Evolutionary conservation across 2,888 invertebrate species (phyloP), one percentile per base, ranked within the genome.

Genomic region (Chydorus sphaericus): DNA sequence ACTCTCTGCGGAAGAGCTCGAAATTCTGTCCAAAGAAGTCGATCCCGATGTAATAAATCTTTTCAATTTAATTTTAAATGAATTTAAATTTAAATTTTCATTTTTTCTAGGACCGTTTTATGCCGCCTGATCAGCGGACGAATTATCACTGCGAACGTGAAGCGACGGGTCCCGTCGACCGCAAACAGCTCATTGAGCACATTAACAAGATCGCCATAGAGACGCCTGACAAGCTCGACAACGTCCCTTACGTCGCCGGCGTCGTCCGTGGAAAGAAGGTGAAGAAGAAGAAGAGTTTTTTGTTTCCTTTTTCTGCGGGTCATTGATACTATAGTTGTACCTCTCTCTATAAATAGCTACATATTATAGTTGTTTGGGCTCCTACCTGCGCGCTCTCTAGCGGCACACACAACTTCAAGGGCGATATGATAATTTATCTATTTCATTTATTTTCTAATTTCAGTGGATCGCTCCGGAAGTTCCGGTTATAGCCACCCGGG

Each of bases 151-250:
- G 97, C 68, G 83, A 83, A 63, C 99, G 98, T 74, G 80, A 81
- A 66, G 82, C 97, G 18, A 98, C 98, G 23, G 98, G 98, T 44
- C 94, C 96, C 16, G 77, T 94, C 65, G 86, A 94, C 74, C 81
- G 97, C 58, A 92, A 94, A 73, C 87, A 92, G 70, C 76, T 96
- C 55, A 87, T 96, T 67, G 90, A 93, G 69, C 93, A 91, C 73
- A 89, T 96, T 66, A 96, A 97, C 72, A 94, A 94, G 72, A 90
- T 94, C 70, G 97, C 97, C n/a, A 75, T 92, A 64, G 93, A 93
- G 73, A 93, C 97, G 57, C 94, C 96, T 52, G 98, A 99, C 74
- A 81, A 85, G 78, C 96, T 96, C 4, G 97, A 98, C 71, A 75
- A 83, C 58, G 92, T 96, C 71, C 94, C 96, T 10, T 98, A 79